Conservation (phyloP, 2,888 invertebrate genomes). For the Amiota communis region DNA sequence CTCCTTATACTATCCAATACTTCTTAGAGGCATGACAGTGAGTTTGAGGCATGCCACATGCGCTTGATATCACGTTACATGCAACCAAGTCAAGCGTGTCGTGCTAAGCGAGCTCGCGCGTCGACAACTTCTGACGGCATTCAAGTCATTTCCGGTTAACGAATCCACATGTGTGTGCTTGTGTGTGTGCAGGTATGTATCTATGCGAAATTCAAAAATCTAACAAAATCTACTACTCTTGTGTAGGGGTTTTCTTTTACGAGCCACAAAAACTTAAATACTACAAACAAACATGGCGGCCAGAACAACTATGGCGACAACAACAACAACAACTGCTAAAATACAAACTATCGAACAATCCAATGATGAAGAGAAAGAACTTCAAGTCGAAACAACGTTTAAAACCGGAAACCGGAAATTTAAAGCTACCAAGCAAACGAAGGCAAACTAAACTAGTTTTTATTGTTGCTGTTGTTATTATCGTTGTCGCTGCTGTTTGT, state of each 20-base stretch:
- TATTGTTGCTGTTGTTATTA: slow-evolving; percentile 40
- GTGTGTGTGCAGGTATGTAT: slow-evolving; percentile 1
- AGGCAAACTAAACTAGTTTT: slow-evolving; percentile 38
- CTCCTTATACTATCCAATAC: slow-evolving; percentile 31
- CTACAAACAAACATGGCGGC: slow-evolving; percentile 64
- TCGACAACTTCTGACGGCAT: slow-evolving; percentile 50
- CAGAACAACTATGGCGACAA: slow-evolving; percentile 27
- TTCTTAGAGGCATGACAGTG: not conserved
- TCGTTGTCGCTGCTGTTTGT: slow-evolving; percentile 6
- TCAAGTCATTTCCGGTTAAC: slow-evolving; percentile 68
- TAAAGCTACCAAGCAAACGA: slow-evolving; percentile 64
- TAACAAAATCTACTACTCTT: slow-evolving; percentile 1
- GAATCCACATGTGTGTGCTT: slow-evolving; percentile 41
- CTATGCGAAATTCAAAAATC: slow-evolving; percentile 45
- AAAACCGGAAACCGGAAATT: slow-evolving; percentile 67
- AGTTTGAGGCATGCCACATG: slow-evolving; percentile 12
- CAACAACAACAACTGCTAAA: slow-evolving; percentile 39
- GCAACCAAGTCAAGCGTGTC: slow-evolving; percentile 5
- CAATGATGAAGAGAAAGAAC: not conserved
- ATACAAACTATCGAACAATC: slow-evolving; percentile 9
- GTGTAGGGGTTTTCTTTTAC: slow-evolving; percentile 40
- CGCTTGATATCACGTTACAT: slow-evolving; percentile 9
- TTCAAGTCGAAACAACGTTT: slow-evolving; percentile 29
- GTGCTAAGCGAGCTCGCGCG: slow-evolving; percentile 24
- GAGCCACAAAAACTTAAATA: slow-evolving; percentile 64